phyloP scores from a whole-genome alignment of 2,797 vertebrate genomes.

The Xenopus petersii region DNA sequence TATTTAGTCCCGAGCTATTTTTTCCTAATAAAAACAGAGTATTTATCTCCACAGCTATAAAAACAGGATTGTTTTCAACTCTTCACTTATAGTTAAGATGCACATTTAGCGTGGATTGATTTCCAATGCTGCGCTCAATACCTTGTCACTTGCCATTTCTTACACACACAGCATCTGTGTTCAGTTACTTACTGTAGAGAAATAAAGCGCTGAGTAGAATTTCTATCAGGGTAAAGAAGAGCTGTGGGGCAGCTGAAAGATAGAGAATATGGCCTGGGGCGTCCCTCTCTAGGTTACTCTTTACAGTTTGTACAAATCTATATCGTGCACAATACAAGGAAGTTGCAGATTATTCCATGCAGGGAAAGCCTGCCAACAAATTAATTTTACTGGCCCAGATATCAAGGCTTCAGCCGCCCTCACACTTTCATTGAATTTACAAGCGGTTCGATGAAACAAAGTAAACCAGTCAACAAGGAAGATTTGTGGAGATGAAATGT shows the following conservation, averaged over 20 bases:
- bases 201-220: slow-evolving; percentile 11
- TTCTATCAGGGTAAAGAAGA: neutral
- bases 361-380: neutral
- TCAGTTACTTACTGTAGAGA: slow-evolving; percentile 78
- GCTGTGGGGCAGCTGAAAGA: neutral
- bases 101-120: slow-evolving; percentile 99
- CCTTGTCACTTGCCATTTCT: slow-evolving; percentile 98
- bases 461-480: neutral
- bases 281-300: neutral
- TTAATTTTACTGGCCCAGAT: neutral
- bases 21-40: slow-evolving; percentile 82
- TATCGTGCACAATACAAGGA: neutral
- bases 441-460: neutral
- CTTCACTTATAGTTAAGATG: slow-evolving; percentile 98
- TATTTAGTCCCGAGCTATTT: slow-evolving; percentile 79
- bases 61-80: slow-evolving; percentile 86
- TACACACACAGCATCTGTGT: slow-evolving; percentile 90
- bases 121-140: slow-evolving; percentile 97
- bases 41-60: slow-evolving; percentile 79
- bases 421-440: neutral
- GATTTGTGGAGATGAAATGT: too few species aligned
- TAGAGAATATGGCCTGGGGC: neutral
- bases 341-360: neutral
- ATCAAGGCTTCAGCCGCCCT: neutral
- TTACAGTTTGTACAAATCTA: neutral